A percentile compares a stretch with the other conserved stretches of the same genome.
Evolutionary conservation across 2,113 vertebrate genomes (phyloP).

Genomic region (Pipa parva): DNA sequence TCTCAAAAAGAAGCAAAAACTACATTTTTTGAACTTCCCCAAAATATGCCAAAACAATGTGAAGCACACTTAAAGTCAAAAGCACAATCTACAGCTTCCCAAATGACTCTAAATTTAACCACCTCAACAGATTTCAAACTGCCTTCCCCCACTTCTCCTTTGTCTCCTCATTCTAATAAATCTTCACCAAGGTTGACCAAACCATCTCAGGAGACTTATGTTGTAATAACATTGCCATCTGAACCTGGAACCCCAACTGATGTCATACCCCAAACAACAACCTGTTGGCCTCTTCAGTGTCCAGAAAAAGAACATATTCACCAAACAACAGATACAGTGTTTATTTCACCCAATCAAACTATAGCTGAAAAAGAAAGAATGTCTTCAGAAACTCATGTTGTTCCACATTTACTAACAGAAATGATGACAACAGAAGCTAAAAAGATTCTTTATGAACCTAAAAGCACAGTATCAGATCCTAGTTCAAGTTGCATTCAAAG

Average conservation of each 20-base stretch:
- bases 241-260: slow-evolving; percentile 91
- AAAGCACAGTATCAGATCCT: slow-evolving; percentile 58
- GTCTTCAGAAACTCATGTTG: slow-evolving; percentile 55
- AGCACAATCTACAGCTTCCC: slow-evolving; percentile 69
- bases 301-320: slow-evolving; percentile 64
- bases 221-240: slow-evolving; percentile 94
- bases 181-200: slow-evolving; percentile 78
- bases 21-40: slow-evolving; percentile 63
- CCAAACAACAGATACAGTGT: slow-evolving; percentile 60
- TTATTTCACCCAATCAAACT: slow-evolving; percentile 68
- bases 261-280: slow-evolving; percentile 74
- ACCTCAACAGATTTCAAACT: slow-evolving; percentile 76
- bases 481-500: slow-evolving; percentile 60
- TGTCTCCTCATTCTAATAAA: slow-evolving; percentile 81
- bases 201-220: slow-evolving; percentile 85
- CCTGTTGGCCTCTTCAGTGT: slow-evolving; percentile 66
- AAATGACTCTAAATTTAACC: slow-evolving; percentile 80
- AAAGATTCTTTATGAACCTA: slow-evolving; percentile 67
- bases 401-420: slow-evolving; percentile 66
- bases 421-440: slow-evolving; percentile 72
- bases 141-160: slow-evolving; percentile 84
- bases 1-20: slow-evolving; percentile 86
- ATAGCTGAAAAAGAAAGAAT: slow-evolving; percentile 68
- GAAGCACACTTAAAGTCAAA: slow-evolving; percentile 67
- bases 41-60: slow-evolving; percentile 64